Base-by-base conservation (phyloP, 2,888 invertebrate genomes). In the Tetropium fuscum region DNA sequence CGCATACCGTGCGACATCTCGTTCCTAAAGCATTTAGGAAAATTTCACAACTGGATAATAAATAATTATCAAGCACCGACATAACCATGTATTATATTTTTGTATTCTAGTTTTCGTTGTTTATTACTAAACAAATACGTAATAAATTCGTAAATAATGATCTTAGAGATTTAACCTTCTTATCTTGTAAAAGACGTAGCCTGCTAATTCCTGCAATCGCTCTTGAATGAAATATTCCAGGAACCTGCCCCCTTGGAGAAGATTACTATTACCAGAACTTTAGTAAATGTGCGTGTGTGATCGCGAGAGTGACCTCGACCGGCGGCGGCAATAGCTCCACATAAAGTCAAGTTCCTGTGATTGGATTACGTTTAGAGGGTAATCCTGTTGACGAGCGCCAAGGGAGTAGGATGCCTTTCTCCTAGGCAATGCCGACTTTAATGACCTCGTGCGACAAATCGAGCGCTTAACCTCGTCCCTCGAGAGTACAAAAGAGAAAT, bases 301-400 rank as follows among this genome's bases (percentile, higher is more conserved):
- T 25, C 7, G 44, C 44, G 56, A 57, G 25, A 53, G 25, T 40
- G 58, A 58, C 45, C 58, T 44, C 41, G 41, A 48, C 53, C 47
- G 43, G 11, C 25, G 53, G 41, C 53, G 57, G 57, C 48, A 44
- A 19, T 34, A 51, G 57, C 55, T 45, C 27, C 61, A 32, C 58
- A 58, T 63, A 59, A 59, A 59, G 63, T 63, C 60, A 45, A 57
- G 56, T 62, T 57, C 60, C 58, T 68, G 85, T 87, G 88, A 88
- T 88, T 88, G 88, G 87, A 88, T 88, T 87, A 87, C 86, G 84
- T 85, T 82, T 81, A 83, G 82, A 81, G 82, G 81, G 82, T 82
- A 82, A 83, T 83, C 82, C 82, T 73, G 81, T 81, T 85, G 87
- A 88, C 87, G 87, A 87, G 87, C 81, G 87, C 83, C 87, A 68